Conservation (phyloP, 2,888 invertebrate species). For the Ischnus inquisitorius region DNA sequence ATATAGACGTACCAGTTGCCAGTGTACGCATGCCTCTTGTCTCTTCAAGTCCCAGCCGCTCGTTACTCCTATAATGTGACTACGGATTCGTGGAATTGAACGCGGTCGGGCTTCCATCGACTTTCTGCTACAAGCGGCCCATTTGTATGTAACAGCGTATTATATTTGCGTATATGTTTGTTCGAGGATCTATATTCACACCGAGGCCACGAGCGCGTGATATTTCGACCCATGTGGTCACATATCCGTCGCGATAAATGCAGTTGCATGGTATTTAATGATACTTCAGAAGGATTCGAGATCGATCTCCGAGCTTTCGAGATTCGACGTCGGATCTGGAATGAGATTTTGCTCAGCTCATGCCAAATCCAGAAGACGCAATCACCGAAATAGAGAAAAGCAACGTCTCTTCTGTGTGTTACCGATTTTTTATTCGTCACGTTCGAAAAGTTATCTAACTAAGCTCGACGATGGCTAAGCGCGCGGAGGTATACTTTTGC, state of each 20-base stretch:
- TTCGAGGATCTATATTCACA: not conserved
- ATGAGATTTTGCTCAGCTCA: too few species aligned
- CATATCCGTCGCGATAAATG: not conserved
- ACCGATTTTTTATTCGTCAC: not conserved
- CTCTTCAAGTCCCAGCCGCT: slow-evolving; percentile 24
- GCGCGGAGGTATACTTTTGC: not conserved
- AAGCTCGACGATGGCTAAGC: not conserved
- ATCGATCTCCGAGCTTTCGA: too few species aligned
- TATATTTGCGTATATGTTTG: not conserved
- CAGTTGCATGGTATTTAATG: not conserved
- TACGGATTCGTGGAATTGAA: slow-evolving; percentile 30
- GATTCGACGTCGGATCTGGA: too few species aligned
- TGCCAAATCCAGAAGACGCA: too few species aligned
- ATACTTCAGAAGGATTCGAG: too few species aligned
- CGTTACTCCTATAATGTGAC: slow-evolving; percentile 22
- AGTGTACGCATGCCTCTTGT: not conserved
- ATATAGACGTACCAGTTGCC: not conserved
- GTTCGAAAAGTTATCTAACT: not conserved
- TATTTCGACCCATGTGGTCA: not conserved
- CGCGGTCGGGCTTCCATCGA: slow-evolving; percentile 40
- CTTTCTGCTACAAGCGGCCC: slow-evolving; percentile 7
- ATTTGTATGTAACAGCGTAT: slow-evolving; percentile 1
- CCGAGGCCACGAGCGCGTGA: not conserved
- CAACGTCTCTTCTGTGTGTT: not conserved
- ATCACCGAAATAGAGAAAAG: too few species aligned